Evolutionary conservation across 2,113 vertebrate genomes (phyloP).

Genomic region (Tricholaema leucomelas): DNA sequence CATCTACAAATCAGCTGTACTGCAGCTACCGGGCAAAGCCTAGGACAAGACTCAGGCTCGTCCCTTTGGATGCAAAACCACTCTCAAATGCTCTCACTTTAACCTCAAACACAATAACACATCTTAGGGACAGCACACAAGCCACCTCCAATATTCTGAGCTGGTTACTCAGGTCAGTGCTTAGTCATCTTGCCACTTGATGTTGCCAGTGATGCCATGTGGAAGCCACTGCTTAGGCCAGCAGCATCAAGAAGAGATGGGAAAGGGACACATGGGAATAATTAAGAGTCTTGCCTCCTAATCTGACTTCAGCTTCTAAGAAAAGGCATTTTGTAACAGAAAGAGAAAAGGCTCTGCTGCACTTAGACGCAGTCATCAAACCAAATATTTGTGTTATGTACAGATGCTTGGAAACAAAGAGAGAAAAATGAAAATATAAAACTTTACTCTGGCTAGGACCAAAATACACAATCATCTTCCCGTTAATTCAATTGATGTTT

Average conservation of each 20-base stretch:
- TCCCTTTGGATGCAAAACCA: background rate
- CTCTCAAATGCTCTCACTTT: constrained; percentile 4
- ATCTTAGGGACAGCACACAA: background rate
- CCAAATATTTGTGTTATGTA: background rate
- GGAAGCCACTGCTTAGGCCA: background rate
- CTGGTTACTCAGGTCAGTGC: background rate
- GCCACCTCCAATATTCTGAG: background rate
- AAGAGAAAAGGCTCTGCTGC: background rate
- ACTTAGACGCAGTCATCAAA: constrained; percentile 4
- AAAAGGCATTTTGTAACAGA: background rate
- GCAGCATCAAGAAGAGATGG: background rate
- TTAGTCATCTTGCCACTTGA: background rate
- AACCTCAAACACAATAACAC: background rate
- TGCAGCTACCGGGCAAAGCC: background rate
- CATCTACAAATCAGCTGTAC: background rate
- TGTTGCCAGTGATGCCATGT: background rate
- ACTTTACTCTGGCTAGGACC: background rate
- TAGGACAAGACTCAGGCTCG: background rate
- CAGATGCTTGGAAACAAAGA: constrained; percentile 22
- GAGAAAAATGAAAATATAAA: constrained; percentile 2
- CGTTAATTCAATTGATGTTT: background rate
- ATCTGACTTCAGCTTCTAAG: background rate
- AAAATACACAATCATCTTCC: constrained; percentile 10
- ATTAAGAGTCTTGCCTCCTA: background rate
- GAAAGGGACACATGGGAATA: background rate